These are phyloP conservation scores for Esox masquinongy DNA, from an alignment of 2,797 vertebrate species.

Conservation along the genomic window DNA sequence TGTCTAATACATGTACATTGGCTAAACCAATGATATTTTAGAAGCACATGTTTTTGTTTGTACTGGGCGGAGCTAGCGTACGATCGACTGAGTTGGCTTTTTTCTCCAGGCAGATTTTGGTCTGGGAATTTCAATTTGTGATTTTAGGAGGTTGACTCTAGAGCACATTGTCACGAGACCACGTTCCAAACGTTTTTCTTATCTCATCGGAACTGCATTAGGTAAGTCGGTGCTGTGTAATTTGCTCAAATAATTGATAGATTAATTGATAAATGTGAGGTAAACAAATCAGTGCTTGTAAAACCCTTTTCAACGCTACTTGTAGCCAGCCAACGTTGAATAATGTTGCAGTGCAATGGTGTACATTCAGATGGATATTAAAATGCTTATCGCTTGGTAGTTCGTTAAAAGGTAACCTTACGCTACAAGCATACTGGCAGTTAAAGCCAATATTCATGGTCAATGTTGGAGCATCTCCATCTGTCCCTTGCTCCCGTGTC, in stretches of 20 bases:
- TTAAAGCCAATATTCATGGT: neutral
- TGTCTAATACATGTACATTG: neutral
- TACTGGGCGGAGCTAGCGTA: constrained; percentile 24
- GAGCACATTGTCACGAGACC: constrained; percentile 16
- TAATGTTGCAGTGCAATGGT: neutral
- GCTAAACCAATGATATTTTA: constrained; percentile 33
- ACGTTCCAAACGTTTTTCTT: constrained; percentile 15
- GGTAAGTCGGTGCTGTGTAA: constrained; percentile 18
- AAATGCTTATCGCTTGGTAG: neutral
- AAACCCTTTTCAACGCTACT: neutral
- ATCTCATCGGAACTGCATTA: constrained; percentile 26
- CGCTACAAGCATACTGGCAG: neutral
- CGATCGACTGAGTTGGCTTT: constrained; percentile 42
- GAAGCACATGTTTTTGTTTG: constrained; percentile 6
- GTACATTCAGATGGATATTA: no score
- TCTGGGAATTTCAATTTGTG: constrained; percentile 51
- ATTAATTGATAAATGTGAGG: neutral
- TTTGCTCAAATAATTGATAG: neutral
- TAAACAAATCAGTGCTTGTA: neutral
- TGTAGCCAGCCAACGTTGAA: neutral
- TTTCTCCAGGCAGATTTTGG: constrained; percentile 45
- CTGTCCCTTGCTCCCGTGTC: neutral
- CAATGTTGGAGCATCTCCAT: neutral
- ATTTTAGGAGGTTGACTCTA: constrained; percentile 21
- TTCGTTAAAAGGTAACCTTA: no score